A percentile compares a stretch with the other conserved stretches of the same genome.
These are phyloP conservation scores for Drosophila persimilis DNA, from an alignment of 1,140 invertebrate genomes.

Conservation along the genomic window DNA sequence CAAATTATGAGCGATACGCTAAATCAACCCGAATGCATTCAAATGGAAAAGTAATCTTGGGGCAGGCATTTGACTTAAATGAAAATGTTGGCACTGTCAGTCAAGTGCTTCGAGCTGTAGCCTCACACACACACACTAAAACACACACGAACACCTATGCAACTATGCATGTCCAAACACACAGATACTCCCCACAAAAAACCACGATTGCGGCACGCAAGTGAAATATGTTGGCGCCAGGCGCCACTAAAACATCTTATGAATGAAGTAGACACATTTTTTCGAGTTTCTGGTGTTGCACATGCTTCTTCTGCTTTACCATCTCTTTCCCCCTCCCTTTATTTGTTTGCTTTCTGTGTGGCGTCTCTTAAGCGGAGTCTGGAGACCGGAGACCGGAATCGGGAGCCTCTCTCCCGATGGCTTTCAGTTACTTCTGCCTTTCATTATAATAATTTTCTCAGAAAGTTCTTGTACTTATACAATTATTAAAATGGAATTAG, in stretches of 20 bases:
- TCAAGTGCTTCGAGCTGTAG: constrained; percentile 79
- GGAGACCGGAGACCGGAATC: constrained; percentile 63
- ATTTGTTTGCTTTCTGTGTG: constrained; percentile 40
- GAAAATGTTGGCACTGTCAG: constrained; percentile 82
- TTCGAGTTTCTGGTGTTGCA: no score
- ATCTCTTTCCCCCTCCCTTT: neutral
- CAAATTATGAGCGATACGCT: constrained; percentile 82
- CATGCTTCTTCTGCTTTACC: neutral
- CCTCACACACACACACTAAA: constrained; percentile 49
- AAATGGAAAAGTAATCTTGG: constrained; percentile 51
- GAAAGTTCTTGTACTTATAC: constrained; percentile 71
- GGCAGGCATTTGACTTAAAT: constrained; percentile 77
- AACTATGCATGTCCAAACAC: neutral
- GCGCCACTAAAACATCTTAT: constrained; percentile 80
- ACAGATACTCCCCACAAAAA: constrained; percentile 24
- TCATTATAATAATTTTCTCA: constrained; percentile 64
- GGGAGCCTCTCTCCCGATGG: constrained; percentile 14
- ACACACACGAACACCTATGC: constrained; percentile 19
- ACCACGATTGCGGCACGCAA: constrained; percentile 72
- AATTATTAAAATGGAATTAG: constrained; percentile 76
- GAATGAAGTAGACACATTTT: constrained; percentile 80
- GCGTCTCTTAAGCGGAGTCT: constrained; percentile 32
- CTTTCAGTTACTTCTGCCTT: constrained; percentile 23
- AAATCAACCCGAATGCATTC: constrained; percentile 74
- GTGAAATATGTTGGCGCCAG: constrained; percentile 80